Conservation (phyloP, 2,797 vertebrate species). For the Telmatherina bonti region DNA sequence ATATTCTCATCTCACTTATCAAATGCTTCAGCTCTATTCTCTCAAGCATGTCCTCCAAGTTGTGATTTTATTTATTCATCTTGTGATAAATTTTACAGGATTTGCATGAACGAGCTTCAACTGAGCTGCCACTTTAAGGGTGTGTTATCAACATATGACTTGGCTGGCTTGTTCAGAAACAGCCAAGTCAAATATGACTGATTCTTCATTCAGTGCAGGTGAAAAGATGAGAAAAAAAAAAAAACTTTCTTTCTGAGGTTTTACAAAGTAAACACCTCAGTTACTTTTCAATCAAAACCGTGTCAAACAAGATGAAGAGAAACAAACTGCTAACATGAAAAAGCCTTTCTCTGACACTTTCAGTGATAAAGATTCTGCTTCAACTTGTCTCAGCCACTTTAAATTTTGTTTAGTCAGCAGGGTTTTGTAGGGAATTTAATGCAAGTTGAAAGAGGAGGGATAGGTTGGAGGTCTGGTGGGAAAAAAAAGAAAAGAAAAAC, state of each 20-base stretch:
- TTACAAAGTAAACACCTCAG: slow-evolving; percentile 32
- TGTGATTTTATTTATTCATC: background rate
- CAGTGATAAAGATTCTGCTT: slow-evolving; percentile 26
- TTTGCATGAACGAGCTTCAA: background rate
- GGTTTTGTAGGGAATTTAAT: slow-evolving; percentile 32
- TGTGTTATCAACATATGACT: slow-evolving; percentile 53
- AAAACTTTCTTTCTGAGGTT: slow-evolving; percentile 22
- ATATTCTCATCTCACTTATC: slow-evolving; percentile 6
- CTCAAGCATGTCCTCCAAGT: background rate
- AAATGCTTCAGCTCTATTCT: slow-evolving; percentile 47
- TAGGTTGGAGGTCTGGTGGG: slow-evolving; percentile 29
- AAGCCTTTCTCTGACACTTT: slow-evolving; percentile 29
- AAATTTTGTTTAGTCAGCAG: slow-evolving; percentile 60
- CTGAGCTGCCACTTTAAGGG: slow-evolving; percentile 18
- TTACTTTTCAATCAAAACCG: slow-evolving; percentile 28
- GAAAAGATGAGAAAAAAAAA: slow-evolving; percentile 20
- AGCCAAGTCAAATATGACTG: slow-evolving; percentile 35
- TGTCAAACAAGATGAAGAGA: slow-evolving; percentile 39
- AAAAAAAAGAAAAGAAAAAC: slow-evolving; percentile 33
- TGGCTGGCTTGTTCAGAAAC: slow-evolving; percentile 29
- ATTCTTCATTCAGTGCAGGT: slow-evolving; percentile 7
- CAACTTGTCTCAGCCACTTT: slow-evolving; percentile 39
- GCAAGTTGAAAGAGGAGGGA: slow-evolving; percentile 22
- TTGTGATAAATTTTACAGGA: slow-evolving; percentile 1
- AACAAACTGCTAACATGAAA: slow-evolving; percentile 24